Percentiles rank a stretch among this genome's conserved stretches.
Conservation (phyloP, 2,113 vertebrate species). For the Vicugna pacos region DNA sequence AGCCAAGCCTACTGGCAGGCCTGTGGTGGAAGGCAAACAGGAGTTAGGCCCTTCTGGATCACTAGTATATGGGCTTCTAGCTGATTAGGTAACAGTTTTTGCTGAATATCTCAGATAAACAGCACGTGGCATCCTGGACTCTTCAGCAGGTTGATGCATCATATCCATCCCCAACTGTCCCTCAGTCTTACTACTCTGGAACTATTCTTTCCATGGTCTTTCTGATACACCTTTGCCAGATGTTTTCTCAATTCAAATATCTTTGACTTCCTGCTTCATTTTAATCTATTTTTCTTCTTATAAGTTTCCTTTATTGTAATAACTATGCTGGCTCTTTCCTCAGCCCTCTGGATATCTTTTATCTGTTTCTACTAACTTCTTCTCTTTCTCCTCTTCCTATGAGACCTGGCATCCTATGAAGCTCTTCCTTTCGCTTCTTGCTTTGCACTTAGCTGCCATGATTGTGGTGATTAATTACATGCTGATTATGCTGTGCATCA, state of each 20-base stretch:
- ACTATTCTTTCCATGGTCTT: neutral
- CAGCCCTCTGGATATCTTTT: neutral
- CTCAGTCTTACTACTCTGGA: neutral
- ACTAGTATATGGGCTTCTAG: neutral
- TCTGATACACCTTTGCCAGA: neutral
- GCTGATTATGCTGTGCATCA: neutral
- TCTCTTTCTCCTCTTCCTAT: neutral
- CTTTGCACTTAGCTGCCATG: neutral
- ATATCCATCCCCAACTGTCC: neutral
- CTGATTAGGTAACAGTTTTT: neutral
- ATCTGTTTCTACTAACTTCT: neutral
- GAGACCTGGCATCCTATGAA: rapidly evolving
- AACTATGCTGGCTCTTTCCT: neutral
- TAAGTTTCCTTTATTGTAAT: neutral
- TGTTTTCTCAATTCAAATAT: neutral
- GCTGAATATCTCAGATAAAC: neutral
- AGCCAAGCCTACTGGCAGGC: neutral
- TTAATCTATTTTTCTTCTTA: constrained; percentile 11
- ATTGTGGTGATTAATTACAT: neutral
- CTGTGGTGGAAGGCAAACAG: neutral
- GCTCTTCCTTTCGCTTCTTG: neutral
- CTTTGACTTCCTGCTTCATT: constrained; percentile 1
- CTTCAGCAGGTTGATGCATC: neutral
- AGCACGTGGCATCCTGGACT: neutral
- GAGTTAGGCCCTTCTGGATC: neutral